phyloP scores from a whole-genome alignment of 2,113 vertebrate genomes.

The Lanius collurio region DNA sequence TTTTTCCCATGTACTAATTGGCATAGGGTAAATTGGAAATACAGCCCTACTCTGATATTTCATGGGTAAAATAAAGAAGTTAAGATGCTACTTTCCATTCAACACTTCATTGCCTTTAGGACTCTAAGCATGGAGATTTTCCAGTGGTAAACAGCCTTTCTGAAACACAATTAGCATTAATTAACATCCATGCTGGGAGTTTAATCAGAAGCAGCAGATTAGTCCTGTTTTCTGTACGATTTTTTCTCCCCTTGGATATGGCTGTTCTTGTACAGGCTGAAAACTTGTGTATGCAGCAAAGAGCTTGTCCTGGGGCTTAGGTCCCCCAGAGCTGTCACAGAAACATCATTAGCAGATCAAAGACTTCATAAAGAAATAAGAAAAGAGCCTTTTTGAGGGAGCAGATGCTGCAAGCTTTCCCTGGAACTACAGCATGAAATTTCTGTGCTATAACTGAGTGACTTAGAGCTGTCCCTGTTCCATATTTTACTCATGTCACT shows the following conservation, averaged over 20 bases:
- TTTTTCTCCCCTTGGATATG: background rate
- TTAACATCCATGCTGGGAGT: slow-evolving; percentile 47
- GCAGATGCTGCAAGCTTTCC: background rate
- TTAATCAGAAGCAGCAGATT: slow-evolving; percentile 41
- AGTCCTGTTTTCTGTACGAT: background rate
- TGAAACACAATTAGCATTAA: slow-evolving; percentile 44
- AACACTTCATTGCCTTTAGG: background rate
- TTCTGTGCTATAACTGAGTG: background rate
- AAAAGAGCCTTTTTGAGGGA: background rate
- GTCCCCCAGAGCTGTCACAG: background rate
- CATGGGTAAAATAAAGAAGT: background rate
- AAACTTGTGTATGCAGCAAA: background rate
- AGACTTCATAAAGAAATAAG: background rate
- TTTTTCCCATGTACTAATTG: background rate
- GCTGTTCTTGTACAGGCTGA: background rate
- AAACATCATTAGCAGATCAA: background rate
- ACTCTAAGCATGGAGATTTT: background rate
- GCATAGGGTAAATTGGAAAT: background rate
- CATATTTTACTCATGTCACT: background rate
- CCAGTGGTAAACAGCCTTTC: slow-evolving; percentile 40
- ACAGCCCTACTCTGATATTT: background rate
- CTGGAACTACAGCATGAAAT: background rate
- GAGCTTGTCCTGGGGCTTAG: background rate
- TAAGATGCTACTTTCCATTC: background rate
- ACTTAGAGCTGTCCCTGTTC: background rate